Percentiles rank a stretch among this genome's conserved stretches.
Conservation (phyloP, 2,797 vertebrate genomes). For the Zalophus californianus region DNA sequence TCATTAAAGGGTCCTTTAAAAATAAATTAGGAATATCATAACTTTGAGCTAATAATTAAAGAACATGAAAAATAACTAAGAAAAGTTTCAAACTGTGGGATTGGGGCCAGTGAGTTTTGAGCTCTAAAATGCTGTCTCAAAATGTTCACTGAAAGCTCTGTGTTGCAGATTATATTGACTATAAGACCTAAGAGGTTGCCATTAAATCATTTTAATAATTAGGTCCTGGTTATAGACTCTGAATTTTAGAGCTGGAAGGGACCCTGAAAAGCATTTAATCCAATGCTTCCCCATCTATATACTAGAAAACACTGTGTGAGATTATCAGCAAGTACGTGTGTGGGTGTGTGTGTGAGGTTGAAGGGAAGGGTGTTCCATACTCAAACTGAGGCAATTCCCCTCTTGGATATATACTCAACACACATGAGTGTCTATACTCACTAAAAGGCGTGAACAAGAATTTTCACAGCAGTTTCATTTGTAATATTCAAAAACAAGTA, state of each 20-base stretch:
- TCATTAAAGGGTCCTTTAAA: constrained; percentile 93
- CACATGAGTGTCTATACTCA: neutral
- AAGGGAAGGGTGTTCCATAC: neutral
- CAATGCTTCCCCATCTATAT: neutral
- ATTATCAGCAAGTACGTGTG: neutral
- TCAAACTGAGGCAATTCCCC: neutral
- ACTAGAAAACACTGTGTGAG: neutral
- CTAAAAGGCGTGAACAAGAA: neutral
- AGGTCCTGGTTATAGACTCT: neutral
- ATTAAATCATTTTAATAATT: constrained; percentile 1
- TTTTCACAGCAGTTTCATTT: neutral
- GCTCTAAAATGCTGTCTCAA: neutral
- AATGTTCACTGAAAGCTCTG: neutral
- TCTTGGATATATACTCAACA: neutral
- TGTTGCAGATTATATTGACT: neutral
- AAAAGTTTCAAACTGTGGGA: neutral
- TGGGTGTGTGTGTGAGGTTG: no score
- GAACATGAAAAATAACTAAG: neutral
- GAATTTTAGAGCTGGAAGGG: constrained; percentile 41
- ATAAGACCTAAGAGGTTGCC: neutral
- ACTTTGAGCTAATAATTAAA: constrained; percentile 65
- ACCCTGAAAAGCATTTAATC: neutral
- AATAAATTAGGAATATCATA: constrained; percentile 72
- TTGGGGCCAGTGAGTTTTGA: neutral
- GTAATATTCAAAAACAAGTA: constrained; percentile 6